Evolutionary conservation across 2,797 vertebrate genomes (phyloP), one percentile per base, ranked within the genome.

Genomic region (Gorsachius magnificus): DNA sequence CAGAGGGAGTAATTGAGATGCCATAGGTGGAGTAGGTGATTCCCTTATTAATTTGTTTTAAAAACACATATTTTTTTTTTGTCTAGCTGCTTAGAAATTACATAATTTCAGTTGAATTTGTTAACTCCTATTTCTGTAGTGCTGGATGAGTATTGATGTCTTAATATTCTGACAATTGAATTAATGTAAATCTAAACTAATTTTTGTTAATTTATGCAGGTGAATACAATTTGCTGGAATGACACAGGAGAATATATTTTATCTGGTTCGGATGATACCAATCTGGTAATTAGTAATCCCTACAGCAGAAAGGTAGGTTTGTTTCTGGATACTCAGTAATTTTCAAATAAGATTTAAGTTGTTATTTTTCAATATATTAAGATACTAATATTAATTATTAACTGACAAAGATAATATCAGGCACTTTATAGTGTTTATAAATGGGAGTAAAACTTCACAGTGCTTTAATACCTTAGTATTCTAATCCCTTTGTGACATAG

Each of bases 201-300:
- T 95, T 91, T 90, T 72, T 46, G 80, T 91, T 83, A 87, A 87
- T 93, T 91, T 29, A 41, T 83, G 75, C 97, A 99, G 99, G 99
- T 99, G 97, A 99, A 99, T 98, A 99, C 99, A 51, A 99, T 99
- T 98, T 99, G 99, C 95, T 99, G 99, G 99, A 99, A 99, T 95
- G 99, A 99, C 94, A 99, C 99, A n/a, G 99, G 99, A 82, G 99
- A 99, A 97, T 99, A 99, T 96, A 99, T 99, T 97, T 98, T 99
- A 94, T 99, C 99, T 79, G 99, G 99, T 81, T 99, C 99, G 11
- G 99, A 99, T 97, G 99, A 99, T 86, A 99, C 99, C 83, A 99
- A 99, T 96, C 97, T 99, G 98, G 99, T 99, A 83, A 99, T 99
- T 95, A 99, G 98, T 85, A 99, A 99, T 97, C 99, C 99, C 14